A percentile compares a stretch with the other conserved stretches of the same genome.
These are phyloP conservation scores for Dyspetes luteomarginatus DNA, from an alignment of 2,888 invertebrate species.

Conservation along the genomic window DNA sequence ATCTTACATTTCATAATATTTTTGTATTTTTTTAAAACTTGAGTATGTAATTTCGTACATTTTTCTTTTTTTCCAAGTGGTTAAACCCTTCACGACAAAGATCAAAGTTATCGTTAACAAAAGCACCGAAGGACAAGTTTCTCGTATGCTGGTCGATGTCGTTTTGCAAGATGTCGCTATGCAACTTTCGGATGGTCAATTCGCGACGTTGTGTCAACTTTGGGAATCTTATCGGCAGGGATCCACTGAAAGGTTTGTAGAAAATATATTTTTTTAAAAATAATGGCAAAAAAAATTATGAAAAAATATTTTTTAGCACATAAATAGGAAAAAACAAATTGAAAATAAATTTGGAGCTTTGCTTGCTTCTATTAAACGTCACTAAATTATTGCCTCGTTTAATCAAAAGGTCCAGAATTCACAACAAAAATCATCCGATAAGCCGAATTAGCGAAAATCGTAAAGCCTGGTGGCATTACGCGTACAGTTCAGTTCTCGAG, in stretches of 20 bases:
- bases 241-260: slow-evolving; percentile 86
- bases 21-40: not conserved
- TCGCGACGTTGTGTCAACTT: slow-evolving; percentile 86
- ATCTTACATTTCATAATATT: not conserved
- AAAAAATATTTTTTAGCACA: not conserved
- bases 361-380: not conserved
- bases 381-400: not conserved
- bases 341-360: not conserved
- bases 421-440: slow-evolving; percentile 86
- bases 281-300: slow-evolving; percentile 33
- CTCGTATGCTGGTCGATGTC: slow-evolving; percentile 87
- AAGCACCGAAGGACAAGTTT: slow-evolving; percentile 86
- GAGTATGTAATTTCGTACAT: not conserved
- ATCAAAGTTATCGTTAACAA: slow-evolving; percentile 91
- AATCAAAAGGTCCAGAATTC: slow-evolving; percentile 70
- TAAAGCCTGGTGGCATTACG: slow-evolving; percentile 91
- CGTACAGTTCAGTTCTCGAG: slow-evolving; percentile 88
- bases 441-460: slow-evolving; percentile 86
- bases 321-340: not conserved
- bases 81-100: slow-evolving; percentile 91
- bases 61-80: slow-evolving; percentile 84
- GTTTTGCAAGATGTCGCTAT: slow-evolving; percentile 90
- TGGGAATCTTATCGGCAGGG: slow-evolving; percentile 87
- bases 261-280: not conserved
- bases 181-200: slow-evolving; percentile 90